Percentiles rank a stretch among this genome's conserved stretches.
These are phyloP conservation scores for Drosophila sturtevanti DNA, from an alignment of 1,140 invertebrate genomes.

Conservation along the genomic window DNA sequence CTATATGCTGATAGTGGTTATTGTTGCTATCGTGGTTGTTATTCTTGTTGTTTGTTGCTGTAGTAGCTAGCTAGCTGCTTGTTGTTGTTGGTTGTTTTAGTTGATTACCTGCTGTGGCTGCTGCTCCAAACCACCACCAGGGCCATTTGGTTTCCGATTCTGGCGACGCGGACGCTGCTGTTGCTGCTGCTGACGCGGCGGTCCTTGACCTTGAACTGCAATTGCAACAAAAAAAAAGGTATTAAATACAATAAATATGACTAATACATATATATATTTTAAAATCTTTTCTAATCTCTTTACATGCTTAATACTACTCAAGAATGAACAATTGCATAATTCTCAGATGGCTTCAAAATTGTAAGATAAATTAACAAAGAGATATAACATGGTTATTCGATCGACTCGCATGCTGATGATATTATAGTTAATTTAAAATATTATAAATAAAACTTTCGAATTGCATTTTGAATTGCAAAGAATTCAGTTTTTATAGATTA, in stretches of 20 bases:
- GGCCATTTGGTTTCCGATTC: constrained; percentile 75
- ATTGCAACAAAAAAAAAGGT: neutral
- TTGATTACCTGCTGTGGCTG: constrained; percentile 82
- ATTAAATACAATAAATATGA: neutral
- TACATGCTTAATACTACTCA: too few species aligned
- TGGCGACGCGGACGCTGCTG: constrained; percentile 71
- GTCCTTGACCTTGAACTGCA: constrained; percentile 67
- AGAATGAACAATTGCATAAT: too few species aligned
- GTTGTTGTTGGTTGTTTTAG: constrained; percentile 63
- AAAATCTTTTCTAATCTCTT: too few species aligned
- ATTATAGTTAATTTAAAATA: too few species aligned
- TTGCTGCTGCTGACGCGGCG: constrained; percentile 59
- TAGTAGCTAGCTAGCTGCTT: constrained; percentile 16
- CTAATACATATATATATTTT: neutral
- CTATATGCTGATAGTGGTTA: constrained; percentile 4
- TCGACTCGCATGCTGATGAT: too few species aligned
- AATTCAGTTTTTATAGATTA: too few species aligned
- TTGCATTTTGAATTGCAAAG: too few species aligned
- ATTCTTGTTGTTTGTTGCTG: constrained; percentile 33
- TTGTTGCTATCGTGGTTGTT: constrained; percentile 36
- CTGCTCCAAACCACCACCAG: constrained; percentile 74
- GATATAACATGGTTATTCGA: too few species aligned
- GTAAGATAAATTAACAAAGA: too few species aligned
- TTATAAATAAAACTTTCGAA: too few species aligned
- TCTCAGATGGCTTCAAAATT: too few species aligned